Conservation (phyloP, 2,888 invertebrate genomes). For the Dicranocentrus wangi region DNA sequence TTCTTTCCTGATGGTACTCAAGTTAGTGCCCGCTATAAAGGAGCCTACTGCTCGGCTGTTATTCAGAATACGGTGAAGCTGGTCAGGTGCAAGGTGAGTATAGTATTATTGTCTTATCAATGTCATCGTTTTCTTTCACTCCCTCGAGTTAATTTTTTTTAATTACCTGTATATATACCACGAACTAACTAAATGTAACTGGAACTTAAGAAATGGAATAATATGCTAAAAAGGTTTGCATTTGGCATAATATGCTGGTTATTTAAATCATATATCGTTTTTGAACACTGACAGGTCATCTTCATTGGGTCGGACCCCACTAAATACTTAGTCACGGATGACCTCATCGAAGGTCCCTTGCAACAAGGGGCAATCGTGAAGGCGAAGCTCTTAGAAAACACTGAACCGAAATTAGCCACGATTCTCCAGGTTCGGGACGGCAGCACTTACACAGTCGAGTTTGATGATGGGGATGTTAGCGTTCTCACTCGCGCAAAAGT, state of each 20-base stretch:
- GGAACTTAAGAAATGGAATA: too few species aligned
- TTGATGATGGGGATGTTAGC: constrained; percentile 28
- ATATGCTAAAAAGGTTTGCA: too few species aligned
- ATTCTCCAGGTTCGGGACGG: constrained; percentile 4
- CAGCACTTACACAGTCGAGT: constrained; percentile 20
- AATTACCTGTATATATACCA: neutral
- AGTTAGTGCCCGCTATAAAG: constrained; percentile 28
- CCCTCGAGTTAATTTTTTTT: too few species aligned
- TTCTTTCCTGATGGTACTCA: constrained; percentile 12
- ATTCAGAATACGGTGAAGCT: neutral
- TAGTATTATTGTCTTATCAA: too few species aligned
- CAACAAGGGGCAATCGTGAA: neutral
- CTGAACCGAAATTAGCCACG: neutral
- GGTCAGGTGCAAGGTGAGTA: neutral
- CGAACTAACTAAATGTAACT: neutral
- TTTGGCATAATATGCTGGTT: too few species aligned
- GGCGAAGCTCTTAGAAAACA: neutral
- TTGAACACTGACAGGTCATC: too few species aligned
- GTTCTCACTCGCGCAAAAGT: neutral
- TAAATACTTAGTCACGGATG: neutral
- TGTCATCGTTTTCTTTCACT: too few species aligned
- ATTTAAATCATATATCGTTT: too few species aligned
- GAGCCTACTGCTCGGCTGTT: constrained; percentile 22
- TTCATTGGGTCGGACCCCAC: neutral
- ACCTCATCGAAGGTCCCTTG: neutral